Conservation (phyloP, 1,140 invertebrate species). For the Leucophenga varia region DNA sequence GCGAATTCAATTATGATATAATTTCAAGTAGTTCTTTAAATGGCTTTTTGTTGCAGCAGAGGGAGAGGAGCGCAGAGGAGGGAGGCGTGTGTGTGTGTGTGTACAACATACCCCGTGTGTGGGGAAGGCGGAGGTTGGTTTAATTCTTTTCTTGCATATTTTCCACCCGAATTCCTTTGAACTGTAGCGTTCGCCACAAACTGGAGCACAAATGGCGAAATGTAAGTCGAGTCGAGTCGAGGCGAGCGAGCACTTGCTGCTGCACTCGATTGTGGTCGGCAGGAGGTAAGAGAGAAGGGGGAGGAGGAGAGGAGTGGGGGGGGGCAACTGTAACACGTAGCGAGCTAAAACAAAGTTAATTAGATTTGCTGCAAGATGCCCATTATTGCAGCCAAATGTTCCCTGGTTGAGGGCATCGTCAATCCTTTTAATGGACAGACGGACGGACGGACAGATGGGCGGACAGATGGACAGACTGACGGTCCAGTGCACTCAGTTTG, state of each 20-base stretch:
- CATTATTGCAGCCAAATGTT: constrained; percentile 28
- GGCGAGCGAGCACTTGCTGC: constrained; percentile 32
- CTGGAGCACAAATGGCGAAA: constrained; percentile 32
- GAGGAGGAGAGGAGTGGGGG: not conserved
- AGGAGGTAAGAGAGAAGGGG: not conserved
- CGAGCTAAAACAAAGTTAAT: constrained; percentile 47
- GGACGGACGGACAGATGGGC: too few species aligned
- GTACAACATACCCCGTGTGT: constrained; percentile 26
- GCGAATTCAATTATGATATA: constrained; percentile 46
- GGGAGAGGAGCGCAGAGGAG: too few species aligned
- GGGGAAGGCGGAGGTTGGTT: constrained; percentile 9
- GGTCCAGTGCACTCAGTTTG: constrained; percentile 33
- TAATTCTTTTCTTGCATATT: constrained; percentile 19
- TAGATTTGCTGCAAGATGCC: too few species aligned
- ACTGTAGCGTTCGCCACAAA: constrained; percentile 19
- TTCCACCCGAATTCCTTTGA: constrained; percentile 37
- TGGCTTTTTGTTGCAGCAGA: constrained; percentile 20
- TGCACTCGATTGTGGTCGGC: constrained; percentile 41
- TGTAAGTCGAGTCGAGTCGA: constrained; percentile 12
- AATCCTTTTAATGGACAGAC: constrained; percentile 30
- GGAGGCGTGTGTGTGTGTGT: constrained; percentile 10
- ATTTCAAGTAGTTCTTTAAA: constrained; percentile 46
- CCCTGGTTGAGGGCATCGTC: constrained; percentile 1
- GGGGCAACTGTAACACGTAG: constrained; percentile 20
- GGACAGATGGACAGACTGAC: too few species aligned